phyloP scores from a whole-genome alignment of 2,797 vertebrate genomes.

The Avahi laniger region DNA sequence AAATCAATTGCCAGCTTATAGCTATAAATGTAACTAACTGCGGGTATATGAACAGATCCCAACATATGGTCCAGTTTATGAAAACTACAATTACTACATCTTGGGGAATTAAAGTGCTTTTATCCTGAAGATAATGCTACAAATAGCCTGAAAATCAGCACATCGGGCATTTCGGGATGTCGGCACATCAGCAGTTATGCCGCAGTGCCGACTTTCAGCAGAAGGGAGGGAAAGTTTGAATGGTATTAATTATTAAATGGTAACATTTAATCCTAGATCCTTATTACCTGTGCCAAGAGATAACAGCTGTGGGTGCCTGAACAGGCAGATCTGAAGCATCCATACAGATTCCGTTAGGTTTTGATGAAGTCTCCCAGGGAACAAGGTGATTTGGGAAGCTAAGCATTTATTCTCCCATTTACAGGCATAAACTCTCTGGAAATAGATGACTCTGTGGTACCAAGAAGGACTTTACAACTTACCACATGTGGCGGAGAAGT shows the following conservation, averaged over 20 bases:
- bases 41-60: neutral
- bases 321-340: neutral
- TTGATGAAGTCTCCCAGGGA: conserved; percentile 54
- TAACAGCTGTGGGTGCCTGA: conserved; percentile 48
- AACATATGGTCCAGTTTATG: conserved; percentile 36
- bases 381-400: conserved; percentile 60
- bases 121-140: neutral
- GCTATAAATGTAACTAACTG: neutral
- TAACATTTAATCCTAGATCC: conserved; percentile 70
- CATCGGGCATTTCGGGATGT: neutral
- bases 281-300: conserved; percentile 60
- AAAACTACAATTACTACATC: conserved; percentile 20
- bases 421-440: conserved; percentile 54
- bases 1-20: neutral
- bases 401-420: neutral
- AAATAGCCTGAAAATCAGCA: neutral
- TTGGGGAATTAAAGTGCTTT: conserved; percentile 34
- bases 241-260: conserved; percentile 74
- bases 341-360: conserved; percentile 49
- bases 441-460: neutral
- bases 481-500: neutral
- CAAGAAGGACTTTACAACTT: neutral
- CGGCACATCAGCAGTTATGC: neutral
- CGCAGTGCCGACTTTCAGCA: neutral
- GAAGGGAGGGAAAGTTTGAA: conserved; percentile 48